A percentile compares a stretch with the other conserved stretches of the same genome.
Conservation (phyloP, 2,888 invertebrate genomes). For the Bellardia bayeri region DNA sequence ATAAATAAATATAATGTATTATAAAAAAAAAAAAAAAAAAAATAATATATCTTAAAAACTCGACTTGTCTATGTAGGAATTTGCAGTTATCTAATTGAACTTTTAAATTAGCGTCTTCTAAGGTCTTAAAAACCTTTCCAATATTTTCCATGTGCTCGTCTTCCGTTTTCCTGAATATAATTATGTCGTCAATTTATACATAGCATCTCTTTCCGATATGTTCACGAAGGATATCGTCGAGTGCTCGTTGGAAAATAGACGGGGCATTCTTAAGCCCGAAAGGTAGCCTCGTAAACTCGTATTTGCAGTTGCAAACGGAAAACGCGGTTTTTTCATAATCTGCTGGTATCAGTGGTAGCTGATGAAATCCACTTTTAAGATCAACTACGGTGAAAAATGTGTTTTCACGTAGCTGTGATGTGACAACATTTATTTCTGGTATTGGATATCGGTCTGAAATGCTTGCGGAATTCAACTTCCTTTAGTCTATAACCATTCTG, state of each 20-base stretch:
- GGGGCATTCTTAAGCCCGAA: neutral
- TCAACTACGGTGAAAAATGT: neutral
- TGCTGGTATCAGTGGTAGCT: neutral
- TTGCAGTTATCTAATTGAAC: neutral
- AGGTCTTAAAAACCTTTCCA: neutral
- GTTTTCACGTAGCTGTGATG: neutral
- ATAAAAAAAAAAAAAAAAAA: no score
- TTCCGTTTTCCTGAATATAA: neutral
- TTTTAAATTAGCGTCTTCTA: neutral
- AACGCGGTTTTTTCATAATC: neutral
- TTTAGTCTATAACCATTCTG: conserved; percentile 1
- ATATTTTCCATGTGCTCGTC: neutral
- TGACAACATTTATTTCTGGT: conserved; percentile 1
- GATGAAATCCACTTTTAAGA: neutral
- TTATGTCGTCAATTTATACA: neutral
- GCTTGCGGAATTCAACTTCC: neutral
- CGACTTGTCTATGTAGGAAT: neutral
- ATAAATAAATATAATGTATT: no score
- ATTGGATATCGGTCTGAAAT: conserved; percentile 3
- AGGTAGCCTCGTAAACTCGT: neutral
- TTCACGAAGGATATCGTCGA: neutral
- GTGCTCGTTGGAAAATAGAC: neutral
- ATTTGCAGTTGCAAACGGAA: conserved; percentile 2
- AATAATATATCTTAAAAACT: neutral
- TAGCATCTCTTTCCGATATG: neutral